A percentile compares a stretch with the other conserved stretches of the same genome.
Conservation (phyloP, 2,888 invertebrate species). For the Leptogaster cylindrica region DNA sequence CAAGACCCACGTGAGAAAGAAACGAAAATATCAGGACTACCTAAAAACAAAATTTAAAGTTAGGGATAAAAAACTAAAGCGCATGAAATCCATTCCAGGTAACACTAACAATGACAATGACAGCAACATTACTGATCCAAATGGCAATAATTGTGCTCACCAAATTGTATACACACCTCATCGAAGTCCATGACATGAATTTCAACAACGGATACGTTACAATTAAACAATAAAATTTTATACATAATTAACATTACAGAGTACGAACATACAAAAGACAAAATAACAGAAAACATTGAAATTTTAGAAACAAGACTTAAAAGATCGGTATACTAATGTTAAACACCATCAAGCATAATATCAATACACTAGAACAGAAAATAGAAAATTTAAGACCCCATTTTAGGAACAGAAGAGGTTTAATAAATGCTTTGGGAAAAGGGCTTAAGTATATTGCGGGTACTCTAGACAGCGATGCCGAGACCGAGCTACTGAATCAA, state of each 20-base stretch:
- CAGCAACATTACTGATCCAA: not conserved
- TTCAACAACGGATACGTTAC: conserved; percentile 3
- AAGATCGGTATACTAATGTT: not conserved
- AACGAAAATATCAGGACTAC: not conserved
- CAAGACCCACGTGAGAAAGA: conserved; percentile 1
- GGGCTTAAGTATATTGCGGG: not conserved
- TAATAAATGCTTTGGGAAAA: not conserved
- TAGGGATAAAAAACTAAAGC: not conserved
- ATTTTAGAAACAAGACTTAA: not conserved
- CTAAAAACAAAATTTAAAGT: conserved; percentile 1
- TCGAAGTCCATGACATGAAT: conserved; percentile 8
- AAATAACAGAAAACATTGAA: not conserved
- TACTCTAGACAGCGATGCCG: not conserved
- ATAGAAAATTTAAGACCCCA: conserved; percentile 3
- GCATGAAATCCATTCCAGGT: not conserved
- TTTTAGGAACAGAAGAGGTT: not conserved
- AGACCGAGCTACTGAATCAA: not conserved
- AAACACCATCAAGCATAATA: not conserved
- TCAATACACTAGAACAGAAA: not conserved
- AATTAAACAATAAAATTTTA: not conserved
- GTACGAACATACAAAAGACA: not conserved
- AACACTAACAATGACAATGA: not conserved
- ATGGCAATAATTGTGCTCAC: not conserved
- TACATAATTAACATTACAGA: conserved; percentile 9
- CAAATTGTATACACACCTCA: not conserved